Percentiles rank a stretch among this genome's conserved stretches.
phyloP scores from a whole-genome alignment of 2,888 invertebrate genomes.

The Pristionchus mayeri region DNA sequence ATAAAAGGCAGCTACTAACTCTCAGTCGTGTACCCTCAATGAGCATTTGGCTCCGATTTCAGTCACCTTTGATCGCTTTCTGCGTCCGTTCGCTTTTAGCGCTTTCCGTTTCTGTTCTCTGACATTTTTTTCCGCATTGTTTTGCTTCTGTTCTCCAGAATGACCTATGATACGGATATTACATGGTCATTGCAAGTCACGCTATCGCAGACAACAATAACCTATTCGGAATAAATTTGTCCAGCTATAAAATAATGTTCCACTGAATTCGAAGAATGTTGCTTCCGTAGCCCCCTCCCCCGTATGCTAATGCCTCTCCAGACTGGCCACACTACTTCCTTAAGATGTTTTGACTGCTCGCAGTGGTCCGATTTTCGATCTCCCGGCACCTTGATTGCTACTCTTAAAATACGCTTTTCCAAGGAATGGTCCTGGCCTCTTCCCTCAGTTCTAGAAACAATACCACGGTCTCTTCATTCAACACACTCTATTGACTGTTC shows the following conservation, averaged over 20 bases:
- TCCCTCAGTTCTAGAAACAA: background rate
- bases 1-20: conserved; percentile 23
- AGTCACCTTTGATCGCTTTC: background rate
- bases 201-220: no score
- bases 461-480: background rate
- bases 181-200: no score
- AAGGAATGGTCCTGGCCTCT: no score
- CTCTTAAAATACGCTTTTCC: no score
- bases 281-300: no score
- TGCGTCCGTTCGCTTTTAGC: background rate
- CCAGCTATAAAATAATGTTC: no score
- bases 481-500: background rate
- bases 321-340: background rate
- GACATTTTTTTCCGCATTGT: no score
- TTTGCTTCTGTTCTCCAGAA: background rate
- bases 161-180: no score
- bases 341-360: background rate
- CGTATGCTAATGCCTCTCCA: background rate
- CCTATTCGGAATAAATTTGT: no score
- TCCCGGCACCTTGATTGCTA: background rate
- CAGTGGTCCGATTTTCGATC: background rate
- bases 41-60: background rate
- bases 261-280: no score
- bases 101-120: background rate
- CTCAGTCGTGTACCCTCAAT: background rate